Base-by-base conservation (phyloP, 1,140 invertebrate species). In the Eumaeus atala region DNA sequence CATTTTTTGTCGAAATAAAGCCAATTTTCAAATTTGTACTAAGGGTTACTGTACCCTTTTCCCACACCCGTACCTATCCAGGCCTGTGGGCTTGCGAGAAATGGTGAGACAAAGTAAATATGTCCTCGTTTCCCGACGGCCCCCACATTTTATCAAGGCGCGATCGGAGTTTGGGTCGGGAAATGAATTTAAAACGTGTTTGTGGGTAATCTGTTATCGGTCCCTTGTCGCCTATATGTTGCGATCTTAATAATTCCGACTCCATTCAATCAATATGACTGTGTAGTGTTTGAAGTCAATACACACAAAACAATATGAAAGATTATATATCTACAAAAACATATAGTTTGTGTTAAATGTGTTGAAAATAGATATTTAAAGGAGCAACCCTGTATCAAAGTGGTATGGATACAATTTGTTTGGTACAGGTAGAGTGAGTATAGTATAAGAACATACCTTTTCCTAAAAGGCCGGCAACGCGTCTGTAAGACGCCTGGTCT, bases 101-200 rank as follows among this genome's bases (percentile, higher is more conserved):
- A 70, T 66, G 74, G 79, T 79, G 78, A 77, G 74, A 81, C 80
- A 84, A 82, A 84, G 80, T 87, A 87, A 87, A 87, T 87, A 87
- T 84, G 83, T 87, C 83, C 81, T 73, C 71, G 70, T 73, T 78
- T 67, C 75, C 72, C 72, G 65, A 72, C 66, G 72, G 66, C 81
- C 77, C 79, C 79, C 79, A 84, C 81, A 84, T 83, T 87, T 87
- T 87, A 87, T 87, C 80, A 77, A 72, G 74, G 76, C 74, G 77
- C 81, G 83, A 87, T 84, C 81, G 83, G 67, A 72, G 74, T 73
- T 74, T 70, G 81, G 81, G 81, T 84, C 81, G 81, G 83, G 79
- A 84, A 87, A 87, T 87, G 83, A 87, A 87, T 87, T 87, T 87
- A 84, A 87, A 84, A 84, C 81, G 81, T 87, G 84, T 87, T 84